phyloP scores from a whole-genome alignment of 2,888 invertebrate species.

The Aplocera efformata region DNA sequence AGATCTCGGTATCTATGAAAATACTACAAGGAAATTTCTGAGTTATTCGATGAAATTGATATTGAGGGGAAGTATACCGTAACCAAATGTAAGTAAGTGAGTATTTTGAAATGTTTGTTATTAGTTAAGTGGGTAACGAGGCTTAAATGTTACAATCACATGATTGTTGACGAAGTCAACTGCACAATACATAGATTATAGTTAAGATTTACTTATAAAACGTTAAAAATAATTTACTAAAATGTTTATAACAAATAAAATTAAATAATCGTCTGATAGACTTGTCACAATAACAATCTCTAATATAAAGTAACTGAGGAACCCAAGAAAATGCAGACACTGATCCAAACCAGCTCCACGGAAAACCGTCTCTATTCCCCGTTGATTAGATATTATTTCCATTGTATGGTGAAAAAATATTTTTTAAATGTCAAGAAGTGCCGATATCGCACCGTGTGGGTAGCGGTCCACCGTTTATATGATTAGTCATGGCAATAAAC shows the following conservation, averaged over 20 bases:
- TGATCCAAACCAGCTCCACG: conserved; percentile 1
- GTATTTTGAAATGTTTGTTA: too few species aligned
- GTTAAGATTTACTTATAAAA: too few species aligned
- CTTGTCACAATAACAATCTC: neutral
- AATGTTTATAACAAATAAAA: too few species aligned
- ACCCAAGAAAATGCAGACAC: conserved; percentile 1
- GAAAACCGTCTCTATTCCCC: conserved; percentile 21
- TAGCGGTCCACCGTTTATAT: conserved; percentile 53
- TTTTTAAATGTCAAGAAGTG: conserved; percentile 54
- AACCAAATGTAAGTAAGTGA: too few species aligned
- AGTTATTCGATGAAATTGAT: neutral
- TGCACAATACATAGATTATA: too few species aligned
- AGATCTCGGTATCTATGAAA: conserved; percentile 12
- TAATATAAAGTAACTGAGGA: conserved; percentile 4
- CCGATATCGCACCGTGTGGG: conserved; percentile 63
- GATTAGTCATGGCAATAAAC: conserved; percentile 69
- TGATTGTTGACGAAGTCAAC: too few species aligned
- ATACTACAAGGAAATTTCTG: conserved; percentile 12
- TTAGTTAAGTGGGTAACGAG: too few species aligned
- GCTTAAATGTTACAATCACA: too few species aligned
- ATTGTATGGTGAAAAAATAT: conserved; percentile 25
- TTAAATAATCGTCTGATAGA: neutral
- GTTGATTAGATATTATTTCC: conserved; percentile 18
- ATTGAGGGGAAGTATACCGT: too few species aligned
- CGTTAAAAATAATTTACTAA: too few species aligned